Percentiles rank a stretch among this genome's conserved stretches.
Evolutionary conservation across 2,888 invertebrate species (phyloP).

Genomic region (Pristionchus fissidentatus): DNA sequence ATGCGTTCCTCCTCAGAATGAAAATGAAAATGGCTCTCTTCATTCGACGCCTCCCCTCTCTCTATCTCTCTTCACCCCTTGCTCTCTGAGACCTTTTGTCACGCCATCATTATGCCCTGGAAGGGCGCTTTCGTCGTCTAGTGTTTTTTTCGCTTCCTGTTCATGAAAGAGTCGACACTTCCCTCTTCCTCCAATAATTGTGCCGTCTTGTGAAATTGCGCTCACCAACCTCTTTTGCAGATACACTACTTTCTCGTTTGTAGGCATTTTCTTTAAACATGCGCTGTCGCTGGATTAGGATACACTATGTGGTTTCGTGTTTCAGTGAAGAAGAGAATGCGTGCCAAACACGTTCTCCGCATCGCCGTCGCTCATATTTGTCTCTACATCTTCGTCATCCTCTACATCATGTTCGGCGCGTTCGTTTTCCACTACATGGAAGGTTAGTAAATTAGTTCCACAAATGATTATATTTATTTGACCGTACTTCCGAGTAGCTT

Average conservation of each 20-base stretch:
- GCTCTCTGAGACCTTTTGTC: slow-evolving; percentile 25
- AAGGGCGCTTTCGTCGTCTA: background rate
- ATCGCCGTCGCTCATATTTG: slow-evolving; percentile 69
- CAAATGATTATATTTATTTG: too few relatives aligned
- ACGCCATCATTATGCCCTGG: slow-evolving; percentile 24
- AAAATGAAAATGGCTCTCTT: background rate
- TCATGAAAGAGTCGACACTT: background rate
- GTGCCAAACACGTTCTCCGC: slow-evolving; percentile 50
- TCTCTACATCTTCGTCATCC: slow-evolving; percentile 69
- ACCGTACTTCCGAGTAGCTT: too few relatives aligned
- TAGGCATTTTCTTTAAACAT: background rate
- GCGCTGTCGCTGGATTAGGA: background rate
- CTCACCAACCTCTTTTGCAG: background rate
- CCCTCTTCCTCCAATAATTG: background rate
- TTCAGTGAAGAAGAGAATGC: slow-evolving; percentile 42
- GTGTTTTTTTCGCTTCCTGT: background rate
- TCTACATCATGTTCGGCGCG: slow-evolving; percentile 70
- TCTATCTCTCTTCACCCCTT: background rate
- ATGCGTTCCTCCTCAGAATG: slow-evolving; percentile 32
- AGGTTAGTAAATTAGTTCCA: too few relatives aligned
- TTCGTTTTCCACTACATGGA: slow-evolving; percentile 51
- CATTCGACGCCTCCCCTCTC: background rate
- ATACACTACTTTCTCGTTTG: background rate
- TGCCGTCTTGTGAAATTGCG: background rate
- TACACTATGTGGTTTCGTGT: background rate